These are phyloP conservation scores for Terrapene triunguis DNA, from an alignment of 2,113 vertebrate species.

Conservation along the genomic window DNA sequence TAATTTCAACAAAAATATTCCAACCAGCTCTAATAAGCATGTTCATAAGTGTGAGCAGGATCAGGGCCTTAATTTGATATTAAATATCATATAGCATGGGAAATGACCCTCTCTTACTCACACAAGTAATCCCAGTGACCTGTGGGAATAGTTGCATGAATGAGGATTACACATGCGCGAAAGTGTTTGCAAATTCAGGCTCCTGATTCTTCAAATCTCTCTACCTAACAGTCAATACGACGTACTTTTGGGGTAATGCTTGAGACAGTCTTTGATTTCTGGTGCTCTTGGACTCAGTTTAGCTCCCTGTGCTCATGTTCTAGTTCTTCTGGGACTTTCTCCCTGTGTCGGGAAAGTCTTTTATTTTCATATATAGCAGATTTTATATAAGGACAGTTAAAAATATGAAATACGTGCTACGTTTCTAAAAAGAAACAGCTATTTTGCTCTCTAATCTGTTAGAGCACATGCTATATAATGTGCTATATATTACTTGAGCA, in stretches of 20 bases:
- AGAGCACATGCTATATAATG: neutral
- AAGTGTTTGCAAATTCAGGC: neutral
- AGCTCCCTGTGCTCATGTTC: neutral
- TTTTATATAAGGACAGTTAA: neutral
- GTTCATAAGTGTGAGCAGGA: neutral
- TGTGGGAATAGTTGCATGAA: slow-evolving; percentile 17
- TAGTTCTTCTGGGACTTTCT: neutral
- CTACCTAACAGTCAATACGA: neutral
- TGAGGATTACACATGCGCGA: neutral
- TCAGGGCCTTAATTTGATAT: neutral
- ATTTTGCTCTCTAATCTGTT: neutral
- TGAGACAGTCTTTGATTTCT: neutral
- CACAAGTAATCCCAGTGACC: slow-evolving; percentile 29
- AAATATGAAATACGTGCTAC: neutral
- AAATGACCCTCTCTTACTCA: neutral
- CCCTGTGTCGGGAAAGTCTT: neutral
- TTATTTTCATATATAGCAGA: neutral
- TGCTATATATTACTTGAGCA: neutral
- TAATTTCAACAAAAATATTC: neutral
- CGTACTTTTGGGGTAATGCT: rapidly evolving
- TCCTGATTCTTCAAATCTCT: slow-evolving; percentile 8
- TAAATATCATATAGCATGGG: neutral
- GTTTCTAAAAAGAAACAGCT: neutral
- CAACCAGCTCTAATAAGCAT: neutral
- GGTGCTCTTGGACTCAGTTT: neutral